These are phyloP conservation scores for Drosophila vallismaia DNA, from an alignment of 2,888 invertebrate species.

Conservation along the genomic window DNA sequence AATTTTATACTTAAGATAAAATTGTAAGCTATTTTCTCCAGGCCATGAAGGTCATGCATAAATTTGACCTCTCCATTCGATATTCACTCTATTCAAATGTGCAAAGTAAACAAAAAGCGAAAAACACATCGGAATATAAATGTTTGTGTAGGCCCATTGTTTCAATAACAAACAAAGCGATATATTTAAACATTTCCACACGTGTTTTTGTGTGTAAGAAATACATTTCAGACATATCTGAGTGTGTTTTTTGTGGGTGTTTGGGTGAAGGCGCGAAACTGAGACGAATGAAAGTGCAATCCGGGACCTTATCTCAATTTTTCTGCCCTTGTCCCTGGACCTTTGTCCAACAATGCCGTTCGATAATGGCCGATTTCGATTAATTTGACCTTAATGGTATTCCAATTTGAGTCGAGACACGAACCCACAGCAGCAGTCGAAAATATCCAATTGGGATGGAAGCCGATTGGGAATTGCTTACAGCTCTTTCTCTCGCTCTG, in stretches of 20 bases:
- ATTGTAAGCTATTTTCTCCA: slow-evolving; percentile 7
- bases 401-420: slow-evolving; percentile 42
- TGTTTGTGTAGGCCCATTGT: slow-evolving; percentile 35
- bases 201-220: slow-evolving; percentile 8
- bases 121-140: slow-evolving; percentile 18
- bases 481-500: slow-evolving; percentile 5
- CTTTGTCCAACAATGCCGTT: slow-evolving; percentile 3
- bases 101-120: slow-evolving; percentile 48
- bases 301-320: slow-evolving; percentile 45
- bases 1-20: not conserved
- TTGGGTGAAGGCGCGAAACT: slow-evolving; percentile 33
- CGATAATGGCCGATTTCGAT: slow-evolving; percentile 10
- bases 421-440: slow-evolving; percentile 32
- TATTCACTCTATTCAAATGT: slow-evolving; percentile 30
- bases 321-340: slow-evolving; percentile 26
- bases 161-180: slow-evolving; percentile 46
- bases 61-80: slow-evolving; percentile 32
- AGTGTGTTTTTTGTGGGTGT: slow-evolving; percentile 1
- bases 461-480: slow-evolving; percentile 49
- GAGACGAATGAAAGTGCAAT: slow-evolving; percentile 46
- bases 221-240: not conserved
- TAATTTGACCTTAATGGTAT: not conserved
- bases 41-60: slow-evolving; percentile 32
- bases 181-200: slow-evolving; percentile 46
- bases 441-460: slow-evolving; percentile 12